Base-by-base conservation (phyloP, 2,113 vertebrate genomes). In the Antechinus flavipes region DNA sequence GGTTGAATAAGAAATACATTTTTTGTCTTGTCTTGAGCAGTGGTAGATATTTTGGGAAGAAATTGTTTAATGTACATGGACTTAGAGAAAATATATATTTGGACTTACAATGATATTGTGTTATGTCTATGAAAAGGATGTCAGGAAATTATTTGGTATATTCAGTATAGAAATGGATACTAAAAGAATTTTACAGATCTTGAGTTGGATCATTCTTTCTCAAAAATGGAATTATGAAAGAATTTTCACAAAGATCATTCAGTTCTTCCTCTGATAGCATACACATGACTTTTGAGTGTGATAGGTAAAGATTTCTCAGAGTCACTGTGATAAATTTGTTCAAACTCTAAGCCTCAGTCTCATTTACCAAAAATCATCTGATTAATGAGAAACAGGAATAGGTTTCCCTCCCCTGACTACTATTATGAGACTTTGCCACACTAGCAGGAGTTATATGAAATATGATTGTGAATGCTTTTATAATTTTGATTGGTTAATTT, bases 111-210 rank as follows among this genome's bases (percentile, higher is more conserved):
- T n/a, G 30, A n/a, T 14, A n/a, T 76, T 35, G 4, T 76, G 4
- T 84, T 84, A 42, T 76, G 12, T 8, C 16, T 35, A n/a, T 22
- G n/a, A 84, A 84, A 42, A 6, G 16, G 8, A 84, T 84, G 19
- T 22, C 16, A 22, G 35, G 68, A 23, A 22, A 42, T 42, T 1
- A 42, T 84, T 84, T 84, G 30, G 12, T 68, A 3, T 35, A 19
- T 68, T 35, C 14, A 35, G 12, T 5, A 68, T 14, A 19, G 5
- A 22, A n/a, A 84, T 42, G 4, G 30, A 84, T 19, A 84, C 16
- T 1, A 22, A 16, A 1, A 84, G 2, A 22, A 42, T 84, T 42
- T 23, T 22, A 19, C 22, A 42, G 6, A n/a, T 0, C 16, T 2
- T 22, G 42, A 84, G n/a, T 84, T 42, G 19, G 19, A 76, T 42